Base-by-base conservation (phyloP, 2,888 invertebrate genomes). In the Hypercompe scribonia region DNA sequence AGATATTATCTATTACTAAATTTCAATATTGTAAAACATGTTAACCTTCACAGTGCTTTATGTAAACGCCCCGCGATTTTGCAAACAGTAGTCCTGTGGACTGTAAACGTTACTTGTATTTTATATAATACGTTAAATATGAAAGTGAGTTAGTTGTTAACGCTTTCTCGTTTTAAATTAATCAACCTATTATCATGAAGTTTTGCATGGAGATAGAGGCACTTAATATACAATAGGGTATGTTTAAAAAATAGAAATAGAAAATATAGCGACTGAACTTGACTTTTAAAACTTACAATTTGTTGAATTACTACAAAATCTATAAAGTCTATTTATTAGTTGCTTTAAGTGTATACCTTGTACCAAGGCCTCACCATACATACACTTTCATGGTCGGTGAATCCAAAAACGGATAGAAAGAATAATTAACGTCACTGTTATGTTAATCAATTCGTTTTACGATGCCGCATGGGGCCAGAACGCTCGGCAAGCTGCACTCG, bases 401-500 rank as follows among this genome's bases (percentile, higher is more conserved):
- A 84, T 82, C 84, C 86, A 82, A 89, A 88, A 89, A 86, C 81
- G 83, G 87, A 81, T 88, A 87, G 88, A 83, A 89, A 87, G 88
- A 90, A 88, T 90, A 90, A 91, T 90, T 89, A 89, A 87, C 86
- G 80, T 85, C 79, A 84, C 83, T 88, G 86, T 90, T 89, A 90
- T 90, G 90, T 86, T 89, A 91, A 91, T 90, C 85, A 87, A 86
- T 88, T 88, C 87, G 87, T 90, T 89, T 88, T 85, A 88, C 88
- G 74, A 82, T 84, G 86, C 91, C 87, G 89, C 89, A 85, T 86
- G 86, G 84, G 87, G 79, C 84, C 77, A 77, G 76, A 72, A 74
- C 77, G 72, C 69, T 78, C 77, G 72, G 72, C 82, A 77, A 83
- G 79, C 73, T 81, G 84, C 83, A 85, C 79, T 82, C 77, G 68